A percentile compares a stretch with the other conserved stretches of the same genome.
Evolutionary conservation across 2,797 vertebrate species (phyloP).

Genomic region (Hylomyscus alleni): DNA sequence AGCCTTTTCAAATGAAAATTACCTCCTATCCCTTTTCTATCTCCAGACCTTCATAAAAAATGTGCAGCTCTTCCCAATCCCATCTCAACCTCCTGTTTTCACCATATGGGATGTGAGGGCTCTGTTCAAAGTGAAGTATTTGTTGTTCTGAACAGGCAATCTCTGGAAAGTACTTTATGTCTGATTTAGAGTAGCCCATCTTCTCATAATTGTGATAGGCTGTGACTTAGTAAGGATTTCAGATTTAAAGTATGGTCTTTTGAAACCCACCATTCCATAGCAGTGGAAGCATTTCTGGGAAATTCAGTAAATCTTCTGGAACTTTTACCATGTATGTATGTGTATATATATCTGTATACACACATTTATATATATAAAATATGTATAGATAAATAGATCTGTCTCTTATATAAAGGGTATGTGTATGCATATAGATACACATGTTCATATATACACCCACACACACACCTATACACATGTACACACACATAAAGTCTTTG

Average conservation of each 20-base stretch:
- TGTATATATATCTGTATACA: slow-evolving; percentile 19
- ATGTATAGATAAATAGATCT: slow-evolving; percentile 84
- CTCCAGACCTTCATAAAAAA: slow-evolving; percentile 64
- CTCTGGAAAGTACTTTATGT: slow-evolving; percentile 81
- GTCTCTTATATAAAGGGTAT: slow-evolving; percentile 84
- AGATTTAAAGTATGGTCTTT: slow-evolving; percentile 76
- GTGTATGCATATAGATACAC: slow-evolving; percentile 76
- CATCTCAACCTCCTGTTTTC: slow-evolving; percentile 71
- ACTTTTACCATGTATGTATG: slow-evolving; percentile 77
- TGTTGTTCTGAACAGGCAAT: slow-evolving; percentile 80
- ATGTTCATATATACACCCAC: slow-evolving; percentile 77
- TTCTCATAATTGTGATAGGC: slow-evolving; percentile 70
- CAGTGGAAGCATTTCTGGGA: slow-evolving; percentile 81
- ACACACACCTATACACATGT: slow-evolving; percentile 32
- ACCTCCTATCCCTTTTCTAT: slow-evolving; percentile 34
- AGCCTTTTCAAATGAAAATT: slow-evolving; percentile 54
- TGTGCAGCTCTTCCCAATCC: slow-evolving; percentile 37
- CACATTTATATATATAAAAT: slow-evolving; percentile 72
- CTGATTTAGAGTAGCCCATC: slow-evolving; percentile 78
- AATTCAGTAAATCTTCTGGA: slow-evolving; percentile 81
- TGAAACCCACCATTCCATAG: slow-evolving; percentile 79
- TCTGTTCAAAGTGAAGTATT: slow-evolving; percentile 73
- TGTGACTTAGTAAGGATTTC: slow-evolving; percentile 77
- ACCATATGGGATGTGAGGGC: slow-evolving; percentile 72
- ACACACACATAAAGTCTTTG: slow-evolving; percentile 15